phyloP scores from a whole-genome alignment of 2,113 vertebrate species.

The Urocitellus parryii region DNA sequence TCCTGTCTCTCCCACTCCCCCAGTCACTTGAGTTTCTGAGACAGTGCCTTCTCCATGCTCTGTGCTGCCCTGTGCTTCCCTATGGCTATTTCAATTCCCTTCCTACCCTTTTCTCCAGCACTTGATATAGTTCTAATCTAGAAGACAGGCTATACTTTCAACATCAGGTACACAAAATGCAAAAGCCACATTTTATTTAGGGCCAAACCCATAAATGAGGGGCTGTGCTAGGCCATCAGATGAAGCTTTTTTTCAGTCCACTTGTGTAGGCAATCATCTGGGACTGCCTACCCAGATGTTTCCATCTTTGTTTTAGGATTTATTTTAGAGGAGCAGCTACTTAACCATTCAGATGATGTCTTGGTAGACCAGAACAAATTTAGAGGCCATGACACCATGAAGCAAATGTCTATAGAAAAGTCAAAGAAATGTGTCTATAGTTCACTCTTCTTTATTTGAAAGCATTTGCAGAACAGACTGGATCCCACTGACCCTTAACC shows the following conservation, averaged over 20 bases:
- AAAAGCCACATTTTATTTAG: too few species aligned
- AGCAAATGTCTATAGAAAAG: not conserved
- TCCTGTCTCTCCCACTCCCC: not conserved
- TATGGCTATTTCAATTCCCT: not conserved
- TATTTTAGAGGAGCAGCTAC: not conserved
- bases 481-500: not conserved
- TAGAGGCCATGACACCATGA: not conserved
- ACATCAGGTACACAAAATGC: too few species aligned
- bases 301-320: not conserved
- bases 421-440: not conserved
- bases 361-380: not conserved
- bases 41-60: not conserved
- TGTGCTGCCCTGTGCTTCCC: accelerated
- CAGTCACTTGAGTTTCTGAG: not conserved
- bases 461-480: not conserved
- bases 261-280: not conserved
- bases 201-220: not conserved
- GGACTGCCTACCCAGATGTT: not conserved
- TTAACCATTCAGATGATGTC: not conserved
- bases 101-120: not conserved
- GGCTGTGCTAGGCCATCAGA: not conserved
- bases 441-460: slow-evolving; percentile 37
- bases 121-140: too few species aligned
- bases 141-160: too few species aligned
- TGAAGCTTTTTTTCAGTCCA: not conserved